A percentile compares a stretch with the other conserved stretches of the same genome.
Evolutionary conservation across 2,113 vertebrate genomes (phyloP).

Genomic region (Polypterus senegalus): DNA sequence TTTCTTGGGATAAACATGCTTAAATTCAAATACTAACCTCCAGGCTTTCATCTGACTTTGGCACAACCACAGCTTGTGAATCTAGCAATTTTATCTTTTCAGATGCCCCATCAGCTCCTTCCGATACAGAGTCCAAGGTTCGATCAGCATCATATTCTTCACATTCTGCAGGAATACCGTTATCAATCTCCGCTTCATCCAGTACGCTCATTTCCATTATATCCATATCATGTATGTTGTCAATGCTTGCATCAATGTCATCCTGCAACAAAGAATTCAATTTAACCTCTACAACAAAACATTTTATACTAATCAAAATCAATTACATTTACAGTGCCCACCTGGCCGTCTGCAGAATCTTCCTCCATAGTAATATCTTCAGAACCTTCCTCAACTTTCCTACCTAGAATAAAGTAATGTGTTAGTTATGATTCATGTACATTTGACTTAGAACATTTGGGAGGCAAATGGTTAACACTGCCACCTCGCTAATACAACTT

Average conservation of each 20-base stretch:
- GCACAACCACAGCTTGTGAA: constrained; percentile 34
- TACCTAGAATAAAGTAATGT: constrained; percentile 40
- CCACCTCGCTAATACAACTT: too few relatives aligned
- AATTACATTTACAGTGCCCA: constrained; percentile 27
- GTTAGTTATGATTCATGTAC: background rate
- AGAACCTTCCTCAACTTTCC: constrained; percentile 58
- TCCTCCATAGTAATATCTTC: constrained; percentile 76
- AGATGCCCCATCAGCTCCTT: constrained; percentile 38
- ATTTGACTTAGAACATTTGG: too few relatives aligned
- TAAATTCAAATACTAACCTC: constrained; percentile 56
- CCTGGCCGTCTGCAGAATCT: constrained; percentile 72
- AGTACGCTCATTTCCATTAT: constrained; percentile 73
- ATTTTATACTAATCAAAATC: too few relatives aligned
- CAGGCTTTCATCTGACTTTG: constrained; percentile 44
- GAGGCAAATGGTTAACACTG: too few relatives aligned
- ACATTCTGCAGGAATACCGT: constrained; percentile 45
- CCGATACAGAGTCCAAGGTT: constrained; percentile 42
- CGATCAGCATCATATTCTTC: constrained; percentile 53
- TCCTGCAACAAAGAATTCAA: constrained; percentile 40
- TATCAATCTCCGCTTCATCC: constrained; percentile 70
- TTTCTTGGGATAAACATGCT: constrained; percentile 33
- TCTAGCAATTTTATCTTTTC: constrained; percentile 25
- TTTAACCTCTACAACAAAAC: too few relatives aligned
- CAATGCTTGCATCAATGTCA: constrained; percentile 56
- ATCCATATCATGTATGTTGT: constrained; percentile 70